Evolutionary conservation across 2,113 vertebrate genomes (phyloP).

Genomic region (Gorsachius goisagi): DNA sequence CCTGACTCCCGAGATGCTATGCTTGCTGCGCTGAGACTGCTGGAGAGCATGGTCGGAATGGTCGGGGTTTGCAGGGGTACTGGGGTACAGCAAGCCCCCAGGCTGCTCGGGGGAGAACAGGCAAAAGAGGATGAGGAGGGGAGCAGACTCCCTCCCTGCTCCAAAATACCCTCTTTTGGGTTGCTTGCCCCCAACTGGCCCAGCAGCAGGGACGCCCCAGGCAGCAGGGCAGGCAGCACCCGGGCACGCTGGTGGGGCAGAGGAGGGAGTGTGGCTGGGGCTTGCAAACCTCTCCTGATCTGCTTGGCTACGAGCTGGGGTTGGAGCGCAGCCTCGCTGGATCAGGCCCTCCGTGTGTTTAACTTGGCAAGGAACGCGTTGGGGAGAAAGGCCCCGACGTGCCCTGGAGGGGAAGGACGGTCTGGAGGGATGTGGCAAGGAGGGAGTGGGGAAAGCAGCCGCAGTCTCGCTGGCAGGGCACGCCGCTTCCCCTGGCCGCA

Average conservation of each 20-base stretch:
- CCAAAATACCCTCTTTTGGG: neutral
- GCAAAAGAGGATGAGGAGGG: neutral
- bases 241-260: neutral
- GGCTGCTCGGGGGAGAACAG: neutral
- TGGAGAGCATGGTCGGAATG: accelerated
- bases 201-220: neutral
- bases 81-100: neutral
- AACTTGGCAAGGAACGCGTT: accelerated
- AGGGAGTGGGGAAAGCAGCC: neutral
- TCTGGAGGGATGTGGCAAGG: neutral
- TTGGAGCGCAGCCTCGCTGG: neutral
- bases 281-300: neutral
- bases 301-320: neutral
- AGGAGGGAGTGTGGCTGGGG: too few relatives aligned
- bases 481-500: neutral
- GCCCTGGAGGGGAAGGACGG: neutral
- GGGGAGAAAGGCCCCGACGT: neutral
- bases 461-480: neutral
- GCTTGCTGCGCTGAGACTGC: neutral
- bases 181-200: neutral
- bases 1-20: accelerated
- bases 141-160: neutral
- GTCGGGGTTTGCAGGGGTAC: neutral
- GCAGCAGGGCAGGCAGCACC: neutral
- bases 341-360: neutral